These are phyloP conservation scores for Umimayanthus kanabou DNA, from an alignment of 92 coral and sea anemone species.

Conservation along the genomic window DNA sequence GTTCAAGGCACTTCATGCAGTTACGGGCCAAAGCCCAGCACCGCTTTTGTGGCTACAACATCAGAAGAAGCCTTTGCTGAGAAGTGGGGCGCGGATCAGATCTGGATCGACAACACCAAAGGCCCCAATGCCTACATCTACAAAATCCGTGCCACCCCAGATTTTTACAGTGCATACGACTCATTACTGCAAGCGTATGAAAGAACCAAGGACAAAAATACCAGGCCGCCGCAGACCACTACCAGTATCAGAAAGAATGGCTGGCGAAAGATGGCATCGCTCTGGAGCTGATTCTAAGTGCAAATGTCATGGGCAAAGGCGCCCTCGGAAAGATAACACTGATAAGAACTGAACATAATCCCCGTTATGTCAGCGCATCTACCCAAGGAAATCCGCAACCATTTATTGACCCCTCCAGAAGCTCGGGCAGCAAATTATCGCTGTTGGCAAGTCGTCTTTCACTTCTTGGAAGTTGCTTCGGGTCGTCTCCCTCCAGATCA, in stretches of 20 bases:
- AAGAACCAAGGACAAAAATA: neutral
- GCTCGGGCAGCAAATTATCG: neutral
- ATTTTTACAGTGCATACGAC: slow-evolving; percentile 37
- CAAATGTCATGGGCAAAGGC: slow-evolving; percentile 15
- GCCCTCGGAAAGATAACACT: neutral
- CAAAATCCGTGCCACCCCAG: slow-evolving; percentile 26
- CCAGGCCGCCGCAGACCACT: slow-evolving; percentile 1
- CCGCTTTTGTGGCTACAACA: slow-evolving; percentile 35
- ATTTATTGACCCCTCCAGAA: neutral
- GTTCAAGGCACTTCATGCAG: slow-evolving; percentile 24
- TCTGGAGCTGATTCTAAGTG: neutral
- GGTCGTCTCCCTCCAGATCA: slow-evolving; percentile 12
- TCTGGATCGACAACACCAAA: slow-evolving; percentile 28
- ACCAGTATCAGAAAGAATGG: slow-evolving; percentile 32
- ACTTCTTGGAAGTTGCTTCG: slow-evolving; percentile 29
- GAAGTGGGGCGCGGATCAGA: slow-evolving; percentile 22
- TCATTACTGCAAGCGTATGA: neutral
- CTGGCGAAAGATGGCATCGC: slow-evolving; percentile 21
- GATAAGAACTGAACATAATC: neutral
- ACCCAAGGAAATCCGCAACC: slow-evolving; percentile 14
- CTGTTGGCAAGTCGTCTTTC: slow-evolving; percentile 20
- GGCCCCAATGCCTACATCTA: slow-evolving; percentile 28
- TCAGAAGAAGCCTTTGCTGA: slow-evolving; percentile 31
- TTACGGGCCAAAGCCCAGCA: slow-evolving; percentile 29
- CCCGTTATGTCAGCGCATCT: neutral